phyloP scores from a whole-genome alignment of 2,113 vertebrate genomes.

The Piprites chloris region DNA sequence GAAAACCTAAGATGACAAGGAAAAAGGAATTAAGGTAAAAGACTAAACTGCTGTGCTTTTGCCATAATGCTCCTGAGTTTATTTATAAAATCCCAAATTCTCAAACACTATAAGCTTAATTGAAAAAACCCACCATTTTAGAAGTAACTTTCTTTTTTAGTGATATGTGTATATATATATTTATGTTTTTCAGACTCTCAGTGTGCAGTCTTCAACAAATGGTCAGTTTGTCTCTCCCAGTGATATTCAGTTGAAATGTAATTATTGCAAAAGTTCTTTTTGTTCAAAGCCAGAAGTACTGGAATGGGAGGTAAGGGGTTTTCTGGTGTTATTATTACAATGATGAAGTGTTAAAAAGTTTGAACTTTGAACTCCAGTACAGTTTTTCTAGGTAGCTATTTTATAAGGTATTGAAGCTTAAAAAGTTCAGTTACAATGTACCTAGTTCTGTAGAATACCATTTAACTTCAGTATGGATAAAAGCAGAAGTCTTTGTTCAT shows the following conservation, averaged over 20 bases:
- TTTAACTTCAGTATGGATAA: neutral
- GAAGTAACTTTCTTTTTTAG: neutral
- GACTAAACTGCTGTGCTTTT: neutral
- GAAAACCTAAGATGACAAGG: neutral
- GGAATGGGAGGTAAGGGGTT: conserved; percentile 91
- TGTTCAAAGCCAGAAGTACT: conserved; percentile 92
- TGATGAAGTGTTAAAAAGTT: neutral
- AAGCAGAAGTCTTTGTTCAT: neutral
- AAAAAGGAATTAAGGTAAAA: neutral
- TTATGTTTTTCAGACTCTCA: conserved; percentile 82
- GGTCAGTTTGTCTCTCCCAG: conserved; percentile 83
- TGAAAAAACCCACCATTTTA: neutral
- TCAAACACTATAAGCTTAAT: neutral
- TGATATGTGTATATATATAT: neutral
- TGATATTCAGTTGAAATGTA: conserved; percentile 92
- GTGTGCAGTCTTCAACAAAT: conserved; percentile 86
- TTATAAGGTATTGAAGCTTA: neutral
- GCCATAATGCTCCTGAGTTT: neutral
- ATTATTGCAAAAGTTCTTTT: conserved; percentile 92
- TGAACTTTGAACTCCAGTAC: neutral
- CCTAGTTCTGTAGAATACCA: neutral
- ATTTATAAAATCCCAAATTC: neutral
- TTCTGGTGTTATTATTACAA: neutral
- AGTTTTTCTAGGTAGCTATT: neutral
- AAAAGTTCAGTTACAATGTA: neutral